Percentiles rank a stretch among this genome's conserved stretches.
These are phyloP conservation scores for Papilio helenus DNA, from an alignment of 1,140 invertebrate genomes.

Conservation along the genomic window DNA sequence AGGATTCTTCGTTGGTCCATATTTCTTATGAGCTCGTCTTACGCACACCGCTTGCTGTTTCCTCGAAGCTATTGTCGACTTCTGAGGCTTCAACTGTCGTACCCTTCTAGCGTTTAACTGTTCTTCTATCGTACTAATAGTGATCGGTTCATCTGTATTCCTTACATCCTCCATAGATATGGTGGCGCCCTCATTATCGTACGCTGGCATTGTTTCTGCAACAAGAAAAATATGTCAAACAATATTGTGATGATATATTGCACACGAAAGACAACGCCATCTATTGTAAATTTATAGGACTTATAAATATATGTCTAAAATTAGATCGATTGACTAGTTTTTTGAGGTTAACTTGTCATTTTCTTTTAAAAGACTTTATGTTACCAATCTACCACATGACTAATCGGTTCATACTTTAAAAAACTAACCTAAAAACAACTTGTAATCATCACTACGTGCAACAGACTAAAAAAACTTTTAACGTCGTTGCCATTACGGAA, in stretches of 20 bases:
- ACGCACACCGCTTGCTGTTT: conserved; percentile 92
- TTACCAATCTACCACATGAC: conserved; percentile 2
- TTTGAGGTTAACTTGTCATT: too few species aligned
- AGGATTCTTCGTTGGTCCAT: conserved; percentile 92
- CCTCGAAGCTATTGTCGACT: conserved; percentile 88
- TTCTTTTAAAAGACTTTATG: neutral
- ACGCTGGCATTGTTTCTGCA: conserved; percentile 70
- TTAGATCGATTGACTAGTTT: too few species aligned
- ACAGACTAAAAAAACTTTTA: neutral
- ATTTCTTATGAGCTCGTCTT: conserved; percentile 91
- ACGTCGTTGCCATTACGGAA: neutral
- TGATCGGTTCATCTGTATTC: conserved; percentile 49
- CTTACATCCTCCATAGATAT: conserved; percentile 76
- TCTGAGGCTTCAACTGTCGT: conserved; percentile 84
- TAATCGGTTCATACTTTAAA: neutral
- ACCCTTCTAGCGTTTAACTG: conserved; percentile 62
- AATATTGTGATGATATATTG: neutral
- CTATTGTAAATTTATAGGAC: neutral
- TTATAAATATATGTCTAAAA: too few species aligned
- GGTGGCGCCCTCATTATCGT: conserved; percentile 76
- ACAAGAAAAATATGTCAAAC: conserved; percentile 39
- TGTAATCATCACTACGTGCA: conserved; percentile 3
- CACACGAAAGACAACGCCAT: neutral
- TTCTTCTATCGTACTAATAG: conserved; percentile 61
- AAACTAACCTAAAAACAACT: neutral